A percentile compares a stretch with the other conserved stretches of the same genome.
phyloP scores from a whole-genome alignment of 2,113 vertebrate genomes.

The Nothocercus nigrocapillus region DNA sequence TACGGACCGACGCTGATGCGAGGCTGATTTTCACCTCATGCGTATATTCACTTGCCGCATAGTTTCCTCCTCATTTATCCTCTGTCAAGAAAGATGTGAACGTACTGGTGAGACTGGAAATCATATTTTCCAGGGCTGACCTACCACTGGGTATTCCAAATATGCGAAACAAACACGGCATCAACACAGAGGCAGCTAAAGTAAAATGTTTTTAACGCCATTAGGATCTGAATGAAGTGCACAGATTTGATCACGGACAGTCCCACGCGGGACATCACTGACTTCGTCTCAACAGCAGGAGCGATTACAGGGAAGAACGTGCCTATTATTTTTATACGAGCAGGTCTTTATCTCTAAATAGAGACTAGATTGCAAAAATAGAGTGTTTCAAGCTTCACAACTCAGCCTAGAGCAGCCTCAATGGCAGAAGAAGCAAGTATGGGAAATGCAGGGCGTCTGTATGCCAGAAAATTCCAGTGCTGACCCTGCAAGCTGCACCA shows the following conservation, averaged over 20 bases:
- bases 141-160: background rate
- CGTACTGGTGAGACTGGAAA: background rate
- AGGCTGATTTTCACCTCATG: background rate
- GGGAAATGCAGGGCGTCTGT: background rate
- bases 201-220: background rate
- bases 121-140: background rate
- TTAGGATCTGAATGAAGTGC: background rate
- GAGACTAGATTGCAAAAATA: background rate
- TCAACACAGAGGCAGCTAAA: background rate
- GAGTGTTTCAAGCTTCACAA: background rate
- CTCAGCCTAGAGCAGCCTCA: background rate
- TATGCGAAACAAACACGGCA: background rate
- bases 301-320: background rate
- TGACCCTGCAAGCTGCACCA: background rate
- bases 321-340: background rate
- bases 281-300: background rate
- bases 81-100: background rate
- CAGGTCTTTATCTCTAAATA: background rate
- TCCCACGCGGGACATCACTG: background rate
- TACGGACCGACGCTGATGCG: background rate
- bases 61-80: background rate
- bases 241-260: background rate
- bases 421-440: background rate
- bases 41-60: background rate
- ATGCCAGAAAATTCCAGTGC: fast-evolving